Base-by-base conservation (phyloP, 2,797 vertebrate species). In the Hipposideros larvatus region DNA sequence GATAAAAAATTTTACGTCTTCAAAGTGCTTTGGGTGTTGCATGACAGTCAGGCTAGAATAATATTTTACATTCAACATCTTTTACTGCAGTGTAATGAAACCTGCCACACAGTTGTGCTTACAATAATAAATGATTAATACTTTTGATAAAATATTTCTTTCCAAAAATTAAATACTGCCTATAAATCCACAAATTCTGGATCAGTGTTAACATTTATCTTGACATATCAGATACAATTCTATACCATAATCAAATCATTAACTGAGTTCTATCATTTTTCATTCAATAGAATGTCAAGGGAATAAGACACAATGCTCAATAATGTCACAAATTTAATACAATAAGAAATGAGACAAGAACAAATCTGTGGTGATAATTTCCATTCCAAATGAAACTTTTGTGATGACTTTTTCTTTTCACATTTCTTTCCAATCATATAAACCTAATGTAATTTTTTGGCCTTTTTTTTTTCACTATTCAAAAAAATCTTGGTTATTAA, bases 71-170 rank as follows among this genome's bases (percentile, higher is more conserved):
- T 75, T 70, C 71, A 71, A 24, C 21, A 75, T 96, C 68, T 96
- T 94, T 94, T 94, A 82, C 11, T 61, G 34, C 61, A 86, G 4
- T 83, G 55, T 91, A 97, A 96, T 95, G 59, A 96, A 97, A 97
- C 19, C 80, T 97, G 82, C 22, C 96, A 91, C 46, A 68, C 18
- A 92, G 70, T 74, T 87, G 48, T 82, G 28, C 55, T 96, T 94
- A 95, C 65, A 95, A 91, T 84, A 97, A 96, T 91, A 96, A 82
- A 91, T 96, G 94, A 95, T 95, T 92, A 94, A 97, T 95, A 83
- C 91, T 97, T 94, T 94, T 92, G 93, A 97, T 95, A 83, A 95
- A 93, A 93, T 4, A 82, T 89, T 82, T 90, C 65, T 95, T 95
- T 87, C 24, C 31, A 70, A 95, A 97, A 96, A 95, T 96, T 92